Evolutionary conservation across 2,113 vertebrate genomes (phyloP).

Genomic region (Noturus placidus): DNA sequence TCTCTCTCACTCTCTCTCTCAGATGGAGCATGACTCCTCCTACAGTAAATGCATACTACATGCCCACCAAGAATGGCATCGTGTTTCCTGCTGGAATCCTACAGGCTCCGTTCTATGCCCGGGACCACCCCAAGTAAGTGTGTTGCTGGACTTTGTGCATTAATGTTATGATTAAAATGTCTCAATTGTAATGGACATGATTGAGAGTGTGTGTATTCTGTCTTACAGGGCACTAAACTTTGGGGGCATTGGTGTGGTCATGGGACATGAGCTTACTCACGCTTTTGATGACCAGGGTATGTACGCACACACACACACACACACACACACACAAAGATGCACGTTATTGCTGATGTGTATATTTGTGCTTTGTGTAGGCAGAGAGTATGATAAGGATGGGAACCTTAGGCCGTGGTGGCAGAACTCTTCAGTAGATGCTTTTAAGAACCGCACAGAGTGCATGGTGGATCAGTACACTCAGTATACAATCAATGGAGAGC

Average conservation of each 20-base stretch:
- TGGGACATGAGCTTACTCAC: conserved; percentile 97
- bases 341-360: not conserved
- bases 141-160: conserved; percentile 27
- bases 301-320: conserved; percentile 35
- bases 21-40: conserved; percentile 99
- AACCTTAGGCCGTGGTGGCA: conserved; percentile 95
- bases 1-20: not conserved
- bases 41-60: conserved; percentile 96
- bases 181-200: not conserved
- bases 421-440: conserved; percentile 88
- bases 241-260: conserved; percentile 94
- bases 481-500: conserved; percentile 87
- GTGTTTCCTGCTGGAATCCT: conserved; percentile 97
- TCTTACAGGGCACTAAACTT: conserved; percentile 89
- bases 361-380: conserved; percentile 69
- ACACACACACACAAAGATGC: not conserved
- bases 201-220: not conserved
- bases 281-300: conserved; percentile 98
- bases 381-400: conserved; percentile 93
- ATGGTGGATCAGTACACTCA: conserved; percentile 88
- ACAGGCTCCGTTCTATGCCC: conserved; percentile 95
- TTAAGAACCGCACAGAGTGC: conserved; percentile 87
- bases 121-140: conserved; percentile 91
- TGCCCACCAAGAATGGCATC: conserved; percentile 96
- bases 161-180: not conserved